Conservation (phyloP, 2,797 vertebrate species). For the Melanitta fusca region DNA sequence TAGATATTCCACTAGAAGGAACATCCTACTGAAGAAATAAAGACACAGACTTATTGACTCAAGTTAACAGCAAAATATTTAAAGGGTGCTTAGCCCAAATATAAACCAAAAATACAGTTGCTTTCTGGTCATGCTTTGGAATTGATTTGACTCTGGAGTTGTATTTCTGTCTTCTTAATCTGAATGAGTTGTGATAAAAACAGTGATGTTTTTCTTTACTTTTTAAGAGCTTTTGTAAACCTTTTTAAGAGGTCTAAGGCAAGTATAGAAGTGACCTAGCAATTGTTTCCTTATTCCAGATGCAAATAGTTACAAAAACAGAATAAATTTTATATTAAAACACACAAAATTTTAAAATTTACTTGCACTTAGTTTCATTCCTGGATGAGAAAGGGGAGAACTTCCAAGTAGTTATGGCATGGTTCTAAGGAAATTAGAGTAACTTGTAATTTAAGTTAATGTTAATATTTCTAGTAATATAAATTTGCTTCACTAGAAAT, state of each 20-base stretch:
- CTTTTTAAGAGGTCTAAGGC: not conserved
- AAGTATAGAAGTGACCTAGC: not conserved
- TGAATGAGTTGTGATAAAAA: not conserved
- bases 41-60: not conserved
- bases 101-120: not conserved
- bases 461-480: not conserved
- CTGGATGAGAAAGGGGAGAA: not conserved
- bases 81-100: not conserved
- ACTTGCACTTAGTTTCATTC: not conserved
- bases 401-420: not conserved
- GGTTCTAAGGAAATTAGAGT: not conserved
- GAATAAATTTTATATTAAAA: not conserved
- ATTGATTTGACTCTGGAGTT: not conserved
- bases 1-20: not conserved
- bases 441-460: not conserved
- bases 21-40: not conserved
- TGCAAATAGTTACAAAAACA: not conserved
- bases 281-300: not conserved
- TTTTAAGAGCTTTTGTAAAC: not conserved
- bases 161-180: not conserved
- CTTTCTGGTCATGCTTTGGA: not conserved
- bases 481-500: not conserved
- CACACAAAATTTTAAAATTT: not conserved
- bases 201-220: not conserved
- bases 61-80: not conserved